phyloP scores from a whole-genome alignment of 1,140 invertebrate genomes.

The Zaprionus vittiger region DNA sequence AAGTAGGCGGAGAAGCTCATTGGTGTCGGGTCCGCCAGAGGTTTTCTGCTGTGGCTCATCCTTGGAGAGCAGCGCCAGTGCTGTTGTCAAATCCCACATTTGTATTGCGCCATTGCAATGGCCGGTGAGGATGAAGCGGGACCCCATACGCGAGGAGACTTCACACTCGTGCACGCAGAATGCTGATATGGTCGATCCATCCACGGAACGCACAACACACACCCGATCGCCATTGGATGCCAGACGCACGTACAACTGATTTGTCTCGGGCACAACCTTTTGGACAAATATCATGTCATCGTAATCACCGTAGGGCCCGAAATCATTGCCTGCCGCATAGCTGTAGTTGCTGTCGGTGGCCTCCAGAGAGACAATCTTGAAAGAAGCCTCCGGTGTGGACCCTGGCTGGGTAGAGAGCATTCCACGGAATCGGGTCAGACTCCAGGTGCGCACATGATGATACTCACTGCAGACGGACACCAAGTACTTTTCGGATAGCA shows the following conservation, averaged over 20 bases:
- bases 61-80: constrained; percentile 92
- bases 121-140: constrained; percentile 97
- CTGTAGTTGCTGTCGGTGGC: constrained; percentile 91
- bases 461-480: constrained; percentile 99
- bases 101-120: constrained; percentile 97
- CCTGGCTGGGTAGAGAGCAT: constrained; percentile 99
- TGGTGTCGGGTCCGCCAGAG: constrained; percentile 94
- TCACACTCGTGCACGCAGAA: constrained; percentile 99
- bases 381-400: constrained; percentile 97
- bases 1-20: constrained; percentile 94
- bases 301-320: constrained; percentile 98
- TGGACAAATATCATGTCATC: constrained; percentile 99
- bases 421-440: constrained; percentile 96
- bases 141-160: constrained; percentile 95
- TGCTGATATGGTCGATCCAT: constrained; percentile 96
- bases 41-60: constrained; percentile 86
- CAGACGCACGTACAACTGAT: constrained; percentile 96
- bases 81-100: constrained; percentile 99
- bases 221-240: constrained; percentile 97
- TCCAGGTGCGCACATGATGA: constrained; percentile 98
- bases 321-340: constrained; percentile 92
- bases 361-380: constrained; percentile 89
- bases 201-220: constrained; percentile 97
- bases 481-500: constrained; percentile 97
- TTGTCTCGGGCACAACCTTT: constrained; percentile 98